These are phyloP conservation scores for Monochamus saltuarius DNA, from an alignment of 1,140 invertebrate species.

Conservation along the genomic window DNA sequence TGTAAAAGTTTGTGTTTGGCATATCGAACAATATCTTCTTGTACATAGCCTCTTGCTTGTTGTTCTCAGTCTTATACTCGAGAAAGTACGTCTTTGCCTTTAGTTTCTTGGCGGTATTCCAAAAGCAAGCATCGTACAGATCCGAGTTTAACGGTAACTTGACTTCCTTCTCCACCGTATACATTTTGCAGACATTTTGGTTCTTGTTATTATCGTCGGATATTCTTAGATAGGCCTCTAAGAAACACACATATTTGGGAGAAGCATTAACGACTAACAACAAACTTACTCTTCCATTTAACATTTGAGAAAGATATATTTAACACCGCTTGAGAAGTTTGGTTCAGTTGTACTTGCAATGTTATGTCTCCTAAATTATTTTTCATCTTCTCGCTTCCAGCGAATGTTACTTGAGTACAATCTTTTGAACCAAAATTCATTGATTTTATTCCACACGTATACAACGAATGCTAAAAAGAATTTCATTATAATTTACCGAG, in stretches of 20 bases:
- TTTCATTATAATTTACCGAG: too few relatives aligned
- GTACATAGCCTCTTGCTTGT: constrained; percentile 1
- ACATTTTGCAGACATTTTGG: constrained; percentile 13
- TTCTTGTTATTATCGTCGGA: constrained; percentile 1
- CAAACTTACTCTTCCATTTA: constrained; percentile 17
- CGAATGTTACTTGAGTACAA: constrained; percentile 1
- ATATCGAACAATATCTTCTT: constrained; percentile 19
- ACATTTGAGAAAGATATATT: constrained; percentile 2
- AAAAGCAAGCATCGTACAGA: constrained; percentile 2
- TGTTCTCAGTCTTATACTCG: neutral
- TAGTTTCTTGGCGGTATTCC: neutral
- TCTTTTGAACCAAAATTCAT: neutral
- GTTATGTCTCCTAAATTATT: constrained; percentile 4
- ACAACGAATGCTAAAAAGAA: too few relatives aligned
- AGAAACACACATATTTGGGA: neutral
- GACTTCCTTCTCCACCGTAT: constrained; percentile 4
- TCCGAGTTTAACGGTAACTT: neutral
- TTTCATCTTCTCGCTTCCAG: constrained; percentile 15
- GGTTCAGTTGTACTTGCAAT: neutral
- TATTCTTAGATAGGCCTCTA: constrained; percentile 16
- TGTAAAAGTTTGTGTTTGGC: neutral
- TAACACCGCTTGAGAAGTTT: neutral
- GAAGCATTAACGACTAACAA: too few relatives aligned
- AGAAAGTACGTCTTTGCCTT: neutral
- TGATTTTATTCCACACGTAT: neutral